A percentile compares a stretch with the other conserved stretches of the same genome.
Evolutionary conservation across 2,888 invertebrate species (phyloP).

Genomic region (Tachystola acroxantha): DNA sequence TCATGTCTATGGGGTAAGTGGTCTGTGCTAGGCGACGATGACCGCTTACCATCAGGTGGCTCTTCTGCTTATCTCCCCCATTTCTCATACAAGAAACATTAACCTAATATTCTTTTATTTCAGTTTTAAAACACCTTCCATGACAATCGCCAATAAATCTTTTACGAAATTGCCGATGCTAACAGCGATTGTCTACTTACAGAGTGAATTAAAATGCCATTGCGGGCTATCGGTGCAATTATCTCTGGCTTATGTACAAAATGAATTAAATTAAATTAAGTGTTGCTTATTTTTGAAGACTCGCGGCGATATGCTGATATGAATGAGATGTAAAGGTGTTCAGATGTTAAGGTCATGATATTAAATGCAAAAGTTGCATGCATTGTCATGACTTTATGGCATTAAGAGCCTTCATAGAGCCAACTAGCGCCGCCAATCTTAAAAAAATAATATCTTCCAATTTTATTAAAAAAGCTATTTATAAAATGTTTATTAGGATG

Average conservation of each 20-base stretch:
- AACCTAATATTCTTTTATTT: too few species aligned
- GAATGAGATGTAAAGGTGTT: not conserved
- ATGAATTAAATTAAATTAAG: conserved; percentile 2
- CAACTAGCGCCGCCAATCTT: too few species aligned
- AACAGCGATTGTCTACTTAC: conserved; percentile 1
- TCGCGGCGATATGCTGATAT: not conserved
- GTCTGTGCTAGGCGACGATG: too few species aligned
- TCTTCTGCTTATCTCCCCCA: too few species aligned
- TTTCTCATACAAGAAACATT: too few species aligned
- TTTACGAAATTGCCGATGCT: not conserved
- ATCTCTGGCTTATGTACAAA: not conserved
- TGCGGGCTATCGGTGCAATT: conserved; percentile 2
- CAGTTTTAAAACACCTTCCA: not conserved
- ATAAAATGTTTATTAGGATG: too few species aligned
- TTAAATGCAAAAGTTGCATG: not conserved
- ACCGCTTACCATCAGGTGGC: too few species aligned
- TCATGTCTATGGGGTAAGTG: too few species aligned
- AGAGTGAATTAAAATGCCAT: conserved; percentile 1
- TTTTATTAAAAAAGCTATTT: too few species aligned
- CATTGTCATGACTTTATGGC: too few species aligned
- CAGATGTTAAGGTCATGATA: not conserved
- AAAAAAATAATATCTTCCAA: too few species aligned
- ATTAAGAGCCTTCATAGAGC: too few species aligned
- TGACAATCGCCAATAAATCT: not conserved
- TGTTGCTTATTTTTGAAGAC: not conserved